Base-by-base conservation (phyloP, 2,888 invertebrate species). In the Synergus laeviventris region DNA sequence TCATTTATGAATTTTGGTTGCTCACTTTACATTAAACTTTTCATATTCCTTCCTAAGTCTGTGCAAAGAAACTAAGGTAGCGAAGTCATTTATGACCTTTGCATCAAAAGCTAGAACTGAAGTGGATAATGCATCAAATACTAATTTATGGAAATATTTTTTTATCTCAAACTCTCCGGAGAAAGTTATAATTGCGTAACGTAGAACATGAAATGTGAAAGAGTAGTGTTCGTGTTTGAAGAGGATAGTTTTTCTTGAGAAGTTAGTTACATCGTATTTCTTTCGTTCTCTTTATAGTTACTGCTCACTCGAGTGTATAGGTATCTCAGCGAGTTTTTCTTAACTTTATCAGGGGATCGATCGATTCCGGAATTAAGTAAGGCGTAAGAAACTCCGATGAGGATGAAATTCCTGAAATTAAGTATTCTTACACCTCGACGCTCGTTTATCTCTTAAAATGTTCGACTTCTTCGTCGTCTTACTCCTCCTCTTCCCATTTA, bases 341-440 rank as follows among this genome's bases (percentile, higher is more conserved):
- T 9, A 49, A 49, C 49, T 49, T 49, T 49, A 49, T 49, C 49
- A 18, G 9, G 49, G 9, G 16, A 49, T 49, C n/a, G 9, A 49
- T 18, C 18, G 49, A 18, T 49, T n/a, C 8, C 9, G 9, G n/a
- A 9, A 49, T 49, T 49, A 49, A 49, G 49, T 49, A 18, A 49
- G 49, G 49, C 49, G 49, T 49, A n/a, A 49, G 49, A 49, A 49
- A 49, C 49, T 18, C 9, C 49, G 49, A n/a, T n/a, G n/a, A 49
- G 49, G 49, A n/a, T n/a, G 8, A 18, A 18, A 49, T 49, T 49
- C 49, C n/a, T 49, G n/a, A 49, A 49, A 49, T 49, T 49, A 49
- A n/a, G n/a, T 49, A 49, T 49, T 49, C 49, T 18, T 49, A 49
- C 49, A 49, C 49, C 49, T 49, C 49, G 49, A 49, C n/a, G 49